Base-by-base conservation (phyloP, 2,888 invertebrate species). In the Thalpophila matura region DNA sequence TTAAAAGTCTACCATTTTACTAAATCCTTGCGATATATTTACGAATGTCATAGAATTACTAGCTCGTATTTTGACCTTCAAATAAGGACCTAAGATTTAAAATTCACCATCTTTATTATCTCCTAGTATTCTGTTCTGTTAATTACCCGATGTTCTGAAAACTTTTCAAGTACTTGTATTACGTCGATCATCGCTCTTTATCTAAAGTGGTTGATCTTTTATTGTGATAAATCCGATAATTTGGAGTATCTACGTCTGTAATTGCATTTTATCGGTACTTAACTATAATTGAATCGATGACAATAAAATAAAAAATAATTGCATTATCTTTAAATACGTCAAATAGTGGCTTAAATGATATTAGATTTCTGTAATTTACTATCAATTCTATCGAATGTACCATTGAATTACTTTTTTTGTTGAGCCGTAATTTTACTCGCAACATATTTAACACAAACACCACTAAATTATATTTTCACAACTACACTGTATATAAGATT, bases 211-310 rank as follows among this genome's bases (percentile, higher is more conserved):
- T 64, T 24, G 1, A 29, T 27, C 6, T 51, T 47, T 33, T n/a
- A 37, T 29, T 37, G 10, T n/a, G 2, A 6, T 16, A 2, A 31
- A 1, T 12, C 22, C 46, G 50, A 50, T 42, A 47, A 58, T 46
- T 47, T 58, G 6, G 6, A 68, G 58, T 58, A 26, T 14, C n/a
- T 31, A n/a, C 53, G 33, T 16, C 20, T 29, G 10, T 51, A 43
- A 57, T 37, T 58, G 9, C 20, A 42, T 33, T 38, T 31, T 40
- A 68, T 64, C 24, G 33, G 57, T 31, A 53, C 4, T 14, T n/a
- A 16, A 27, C 37, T 47, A 9, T 29, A 43, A 33, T 45, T 1
- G 3, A 26, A 12, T 37, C 14, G 14, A 51, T 35, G 43, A 45
- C 12, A 22, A 47, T 10, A 7, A 33, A 37, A n/a, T 37, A 26